Evolutionary conservation across 2,888 invertebrate genomes (phyloP), one percentile per base, ranked within the genome.

Genomic region (Vannuccia rotundouncinata): DNA sequence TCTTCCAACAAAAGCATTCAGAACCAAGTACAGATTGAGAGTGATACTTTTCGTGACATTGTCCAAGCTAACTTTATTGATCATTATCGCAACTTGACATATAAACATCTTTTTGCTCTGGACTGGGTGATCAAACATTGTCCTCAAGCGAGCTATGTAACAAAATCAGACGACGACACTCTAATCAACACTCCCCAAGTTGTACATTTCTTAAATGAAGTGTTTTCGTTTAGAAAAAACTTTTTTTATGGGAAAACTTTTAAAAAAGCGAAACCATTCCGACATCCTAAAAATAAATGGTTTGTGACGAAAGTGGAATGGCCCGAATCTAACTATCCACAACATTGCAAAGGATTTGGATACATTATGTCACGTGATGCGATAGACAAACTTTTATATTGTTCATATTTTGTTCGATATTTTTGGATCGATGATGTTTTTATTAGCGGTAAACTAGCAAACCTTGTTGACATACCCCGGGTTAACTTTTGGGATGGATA

Each of bases 401-500:
- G 80, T 27, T 75, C 80, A 13, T 78, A 79, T 28, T 80, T 17
- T 30, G 29, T 59, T 1, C 74, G 59, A 2, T 80, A 77, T 59
- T 60, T 78, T 28, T 78, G 28, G 29, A 78, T 78, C 27, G 78
- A 78, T 45, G 78, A 78, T 78, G 66, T 78, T n/a, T 78, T 78
- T 60, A 45, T 78, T 1, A 78, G 59, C 2, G 78, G 78, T n/a
- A 27, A 60, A 17, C 28, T 78, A 74, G 60, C 60, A 2, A 66
- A 66, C 2, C 25, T 22, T 22, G 22, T 22, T 5, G 66, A 66
- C 66, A 66, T 66, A 66, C 66, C 10, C 2, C 66, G 66, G 17
- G 25, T 66, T 17, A 13, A 2, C 2, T 2, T 66, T 5, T 66
- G 66, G 66, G 66, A 17, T 5, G 66, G 66, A 5, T 66, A 66